phyloP scores from a whole-genome alignment of 2,113 vertebrate species.

The Cyanistes caeruleus region DNA sequence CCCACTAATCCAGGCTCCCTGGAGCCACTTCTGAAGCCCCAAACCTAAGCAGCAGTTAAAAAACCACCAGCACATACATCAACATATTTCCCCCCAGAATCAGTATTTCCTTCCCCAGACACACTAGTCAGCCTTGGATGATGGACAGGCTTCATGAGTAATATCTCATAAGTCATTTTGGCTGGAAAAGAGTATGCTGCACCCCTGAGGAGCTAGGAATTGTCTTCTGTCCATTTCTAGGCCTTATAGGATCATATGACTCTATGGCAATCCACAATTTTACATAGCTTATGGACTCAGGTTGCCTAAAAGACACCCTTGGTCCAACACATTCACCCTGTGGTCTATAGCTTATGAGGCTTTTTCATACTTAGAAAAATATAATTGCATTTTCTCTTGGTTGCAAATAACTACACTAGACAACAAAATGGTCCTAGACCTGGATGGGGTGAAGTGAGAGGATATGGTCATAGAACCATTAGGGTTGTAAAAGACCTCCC shows the following conservation, averaged over 20 bases:
- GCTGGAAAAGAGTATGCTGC: accelerated
- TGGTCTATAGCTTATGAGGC: background rate
- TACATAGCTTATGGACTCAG: background rate
- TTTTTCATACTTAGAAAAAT: background rate
- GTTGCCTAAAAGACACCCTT: background rate
- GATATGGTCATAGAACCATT: background rate
- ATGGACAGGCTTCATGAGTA: background rate
- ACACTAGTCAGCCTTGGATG: background rate
- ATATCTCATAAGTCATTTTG: background rate
- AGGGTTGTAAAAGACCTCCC: background rate
- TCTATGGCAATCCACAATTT: background rate
- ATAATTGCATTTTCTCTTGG: background rate
- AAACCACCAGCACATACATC: background rate
- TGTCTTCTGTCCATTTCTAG: background rate
- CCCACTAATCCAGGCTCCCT: background rate
- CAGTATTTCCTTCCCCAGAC: background rate
- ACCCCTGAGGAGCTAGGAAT: background rate
- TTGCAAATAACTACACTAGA: background rate
- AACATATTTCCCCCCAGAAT: background rate
- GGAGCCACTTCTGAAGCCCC: background rate
- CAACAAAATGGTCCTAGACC: background rate
- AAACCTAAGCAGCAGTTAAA: background rate
- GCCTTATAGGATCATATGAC: background rate
- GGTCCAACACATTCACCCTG: accelerated
- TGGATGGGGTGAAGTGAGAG: background rate